These are phyloP conservation scores for Epistrophella euchroma DNA, from an alignment of 2,888 invertebrate species.

Conservation along the genomic window DNA sequence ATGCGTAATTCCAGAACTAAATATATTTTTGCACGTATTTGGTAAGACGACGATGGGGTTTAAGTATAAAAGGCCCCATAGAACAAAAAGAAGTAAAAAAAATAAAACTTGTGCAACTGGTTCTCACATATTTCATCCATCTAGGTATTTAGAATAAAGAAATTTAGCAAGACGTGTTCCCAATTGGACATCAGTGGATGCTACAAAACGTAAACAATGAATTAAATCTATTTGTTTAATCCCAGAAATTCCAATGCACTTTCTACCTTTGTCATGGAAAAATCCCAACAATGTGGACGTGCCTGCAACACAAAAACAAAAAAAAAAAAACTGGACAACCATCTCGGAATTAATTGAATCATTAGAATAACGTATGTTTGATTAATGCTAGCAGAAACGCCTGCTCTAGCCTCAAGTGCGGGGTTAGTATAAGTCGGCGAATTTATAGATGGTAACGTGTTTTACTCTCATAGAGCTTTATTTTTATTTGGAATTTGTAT, in stretches of 20 bases:
- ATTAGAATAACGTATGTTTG: constrained; percentile 45
- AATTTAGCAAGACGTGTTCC: constrained; percentile 13
- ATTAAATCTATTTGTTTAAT: constrained; percentile 10
- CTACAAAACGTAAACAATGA: constrained; percentile 54
- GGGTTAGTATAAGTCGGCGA: neutral
- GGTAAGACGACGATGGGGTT: neutral
- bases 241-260: constrained; percentile 46
- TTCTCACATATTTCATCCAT: constrained; percentile 48
- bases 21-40: constrained; percentile 19
- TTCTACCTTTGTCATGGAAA: constrained; percentile 20
- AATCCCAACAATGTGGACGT: neutral
- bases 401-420: neutral
- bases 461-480: constrained; percentile 4
- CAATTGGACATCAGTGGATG: neutral
- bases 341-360: constrained; percentile 50
- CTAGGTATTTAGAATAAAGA: constrained; percentile 19
- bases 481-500: constrained; percentile 31
- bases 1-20: constrained; percentile 14
- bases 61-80: neutral
- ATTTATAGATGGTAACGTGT: constrained; percentile 30
- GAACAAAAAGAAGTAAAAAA: constrained; percentile 15
- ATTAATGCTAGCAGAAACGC: constrained; percentile 47
- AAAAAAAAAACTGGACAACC: constrained; percentile 11
- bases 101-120: constrained; percentile 74
- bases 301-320: neutral